These are phyloP conservation scores for Silurus meridionalis DNA, from an alignment of 2,113 vertebrate genomes.

Conservation along the genomic window DNA sequence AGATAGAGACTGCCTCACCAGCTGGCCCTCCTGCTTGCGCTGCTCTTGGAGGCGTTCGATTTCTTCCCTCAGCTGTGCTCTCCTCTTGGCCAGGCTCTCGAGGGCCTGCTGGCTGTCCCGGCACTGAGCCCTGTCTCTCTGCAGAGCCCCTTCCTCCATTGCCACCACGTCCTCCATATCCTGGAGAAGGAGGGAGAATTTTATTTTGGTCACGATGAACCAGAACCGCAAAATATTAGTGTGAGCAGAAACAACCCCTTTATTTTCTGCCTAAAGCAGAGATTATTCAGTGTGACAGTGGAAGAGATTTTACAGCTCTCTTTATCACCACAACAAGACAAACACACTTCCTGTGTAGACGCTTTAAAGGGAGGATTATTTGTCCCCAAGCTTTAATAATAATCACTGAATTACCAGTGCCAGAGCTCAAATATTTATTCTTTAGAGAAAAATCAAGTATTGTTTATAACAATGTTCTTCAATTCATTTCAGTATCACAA, in stretches of 20 bases:
- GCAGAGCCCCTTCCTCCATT: slow-evolving; percentile 82
- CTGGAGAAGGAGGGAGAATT: slow-evolving; percentile 61
- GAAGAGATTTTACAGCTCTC: slow-evolving; percentile 6
- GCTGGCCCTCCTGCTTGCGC: slow-evolving; percentile 84
- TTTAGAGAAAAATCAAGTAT: background rate
- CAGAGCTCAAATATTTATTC: background rate
- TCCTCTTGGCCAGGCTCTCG: slow-evolving; percentile 83
- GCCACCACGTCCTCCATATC: slow-evolving; percentile 90
- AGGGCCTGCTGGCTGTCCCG: slow-evolving; percentile 85
- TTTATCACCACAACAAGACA: background rate
- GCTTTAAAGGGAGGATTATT: background rate
- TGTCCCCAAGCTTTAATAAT: background rate
- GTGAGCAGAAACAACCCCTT: slow-evolving; percentile 1
- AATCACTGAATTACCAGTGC: background rate
- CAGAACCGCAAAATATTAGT: background rate
- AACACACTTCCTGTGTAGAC: background rate
- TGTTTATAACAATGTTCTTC: background rate
- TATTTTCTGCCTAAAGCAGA: background rate
- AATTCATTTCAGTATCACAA: no score
- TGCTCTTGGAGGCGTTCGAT: slow-evolving; percentile 83
- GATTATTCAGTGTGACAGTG: slow-evolving; percentile 1
- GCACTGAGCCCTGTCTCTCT: slow-evolving; percentile 85
- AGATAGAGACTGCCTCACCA: slow-evolving; percentile 69
- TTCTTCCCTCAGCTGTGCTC: slow-evolving; percentile 82
- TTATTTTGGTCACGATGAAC: background rate